These are phyloP conservation scores for Leucoraja erinaceus DNA, from an alignment of 2,113 vertebrate genomes.

Conservation along the genomic window DNA sequence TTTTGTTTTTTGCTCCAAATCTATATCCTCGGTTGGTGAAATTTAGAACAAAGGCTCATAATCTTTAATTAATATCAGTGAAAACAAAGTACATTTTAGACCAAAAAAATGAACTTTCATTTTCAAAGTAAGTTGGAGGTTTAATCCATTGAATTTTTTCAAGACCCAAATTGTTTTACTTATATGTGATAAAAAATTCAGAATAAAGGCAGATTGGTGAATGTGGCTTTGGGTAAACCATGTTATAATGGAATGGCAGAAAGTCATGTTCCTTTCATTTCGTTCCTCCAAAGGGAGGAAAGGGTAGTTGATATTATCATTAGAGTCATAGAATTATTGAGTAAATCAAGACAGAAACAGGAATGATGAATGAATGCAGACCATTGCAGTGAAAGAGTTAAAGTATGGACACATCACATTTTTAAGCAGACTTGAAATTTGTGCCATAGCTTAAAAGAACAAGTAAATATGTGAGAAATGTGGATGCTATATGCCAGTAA, in stretches of 20 bases:
- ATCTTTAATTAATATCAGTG: neutral
- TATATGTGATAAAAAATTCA: neutral
- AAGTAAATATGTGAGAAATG: neutral
- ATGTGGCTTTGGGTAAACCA: neutral
- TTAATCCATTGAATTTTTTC: neutral
- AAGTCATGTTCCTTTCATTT: neutral
- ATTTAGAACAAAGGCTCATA: neutral
- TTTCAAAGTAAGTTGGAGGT: neutral
- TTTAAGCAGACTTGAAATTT: neutral
- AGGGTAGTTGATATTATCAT: neutral
- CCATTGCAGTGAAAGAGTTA: neutral
- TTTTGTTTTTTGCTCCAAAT: neutral
- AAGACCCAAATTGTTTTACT: neutral
- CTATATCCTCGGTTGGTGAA: neutral
- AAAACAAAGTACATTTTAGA: neutral
- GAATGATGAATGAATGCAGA: neutral
- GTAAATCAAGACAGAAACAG: neutral
- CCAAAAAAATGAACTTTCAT: neutral
- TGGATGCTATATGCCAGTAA: constrained; percentile 29
- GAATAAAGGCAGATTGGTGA: neutral
- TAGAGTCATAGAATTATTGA: too few species aligned
- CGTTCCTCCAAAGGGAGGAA: neutral
- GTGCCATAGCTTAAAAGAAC: neutral
- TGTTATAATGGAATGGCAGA: neutral
- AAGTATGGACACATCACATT: neutral